A percentile compares a stretch with the other conserved stretches of the same genome.
Conservation (phyloP, 2,113 vertebrate species). For the Myxocyprinus asiaticus region DNA sequence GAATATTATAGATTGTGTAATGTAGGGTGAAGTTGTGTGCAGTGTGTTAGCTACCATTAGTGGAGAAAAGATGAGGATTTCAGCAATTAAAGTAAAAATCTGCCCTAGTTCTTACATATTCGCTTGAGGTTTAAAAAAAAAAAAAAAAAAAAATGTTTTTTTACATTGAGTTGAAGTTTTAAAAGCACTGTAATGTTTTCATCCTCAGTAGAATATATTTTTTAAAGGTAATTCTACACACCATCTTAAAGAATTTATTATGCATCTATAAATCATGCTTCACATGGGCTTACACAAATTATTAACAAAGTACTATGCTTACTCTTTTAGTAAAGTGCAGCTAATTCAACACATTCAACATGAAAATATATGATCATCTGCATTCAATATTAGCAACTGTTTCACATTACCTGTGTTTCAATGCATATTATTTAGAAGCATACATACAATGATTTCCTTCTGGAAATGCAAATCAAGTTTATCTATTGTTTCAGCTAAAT, state of each 20-base stretch:
- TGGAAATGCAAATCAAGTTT: too few relatives aligned
- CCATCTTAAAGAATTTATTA: slow-evolving; percentile 5
- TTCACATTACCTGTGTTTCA: too few relatives aligned
- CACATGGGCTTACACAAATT: background rate
- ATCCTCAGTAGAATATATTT: slow-evolving; percentile 4
- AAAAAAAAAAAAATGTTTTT: too few relatives aligned
- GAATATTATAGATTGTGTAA: too few relatives aligned
- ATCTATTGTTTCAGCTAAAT: slow-evolving; percentile 1
- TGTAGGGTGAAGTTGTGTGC: background rate
- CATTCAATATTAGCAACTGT: too few relatives aligned
- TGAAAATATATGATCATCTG: too few relatives aligned
- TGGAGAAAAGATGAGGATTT: background rate
- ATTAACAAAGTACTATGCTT: too few relatives aligned
- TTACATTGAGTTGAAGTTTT: background rate
- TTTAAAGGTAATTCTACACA: background rate
- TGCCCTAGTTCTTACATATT: background rate
- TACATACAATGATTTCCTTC: too few relatives aligned
- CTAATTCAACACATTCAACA: too few relatives aligned
- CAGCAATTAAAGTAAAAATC: background rate
- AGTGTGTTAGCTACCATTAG: background rate
- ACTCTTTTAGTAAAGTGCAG: background rate
- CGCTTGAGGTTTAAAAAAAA: too few relatives aligned
- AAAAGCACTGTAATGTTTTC: background rate
- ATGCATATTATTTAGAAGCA: too few relatives aligned
- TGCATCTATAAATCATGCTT: background rate